phyloP scores from a whole-genome alignment of 2,888 invertebrate genomes.

The Orthosia incerta region DNA sequence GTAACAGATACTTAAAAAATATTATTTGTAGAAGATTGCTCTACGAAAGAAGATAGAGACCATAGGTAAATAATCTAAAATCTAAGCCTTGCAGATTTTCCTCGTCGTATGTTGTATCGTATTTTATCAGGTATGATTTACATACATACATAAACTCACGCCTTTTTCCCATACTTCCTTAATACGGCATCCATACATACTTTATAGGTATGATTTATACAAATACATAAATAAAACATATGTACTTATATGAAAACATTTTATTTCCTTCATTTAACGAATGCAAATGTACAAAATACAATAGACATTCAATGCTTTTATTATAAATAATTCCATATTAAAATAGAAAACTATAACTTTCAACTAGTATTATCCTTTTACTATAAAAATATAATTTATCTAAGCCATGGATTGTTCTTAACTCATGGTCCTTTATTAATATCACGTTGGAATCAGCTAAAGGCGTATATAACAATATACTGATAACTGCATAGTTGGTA shows the following conservation, averaged over 20 bases:
- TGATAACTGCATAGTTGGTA: background rate
- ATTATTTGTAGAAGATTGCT: background rate
- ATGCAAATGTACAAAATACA: constrained; percentile 25
- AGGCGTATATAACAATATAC: background rate
- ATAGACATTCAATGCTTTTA: constrained; percentile 14
- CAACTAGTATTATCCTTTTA: constrained; percentile 12
- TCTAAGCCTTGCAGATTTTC: background rate
- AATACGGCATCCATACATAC: too few species aligned
- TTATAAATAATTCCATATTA: constrained; percentile 29
- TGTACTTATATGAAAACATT: constrained; percentile 4
- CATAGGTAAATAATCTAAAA: background rate
- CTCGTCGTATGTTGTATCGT: background rate
- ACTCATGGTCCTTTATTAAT: constrained; percentile 26
- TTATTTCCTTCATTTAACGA: too few species aligned
- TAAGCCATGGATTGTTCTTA: constrained; percentile 3
- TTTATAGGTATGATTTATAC: too few species aligned
- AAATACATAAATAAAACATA: background rate
- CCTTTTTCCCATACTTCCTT: too few species aligned
- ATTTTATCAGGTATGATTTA: background rate
- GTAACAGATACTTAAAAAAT: background rate
- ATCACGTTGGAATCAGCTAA: constrained; percentile 29
- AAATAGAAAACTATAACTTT: constrained; percentile 33
- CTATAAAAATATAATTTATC: constrained; percentile 26
- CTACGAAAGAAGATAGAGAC: too few species aligned
- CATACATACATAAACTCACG: too few species aligned